Conservation (phyloP, 2,888 invertebrate species). For the Rhimphoctona megacephalus region DNA sequence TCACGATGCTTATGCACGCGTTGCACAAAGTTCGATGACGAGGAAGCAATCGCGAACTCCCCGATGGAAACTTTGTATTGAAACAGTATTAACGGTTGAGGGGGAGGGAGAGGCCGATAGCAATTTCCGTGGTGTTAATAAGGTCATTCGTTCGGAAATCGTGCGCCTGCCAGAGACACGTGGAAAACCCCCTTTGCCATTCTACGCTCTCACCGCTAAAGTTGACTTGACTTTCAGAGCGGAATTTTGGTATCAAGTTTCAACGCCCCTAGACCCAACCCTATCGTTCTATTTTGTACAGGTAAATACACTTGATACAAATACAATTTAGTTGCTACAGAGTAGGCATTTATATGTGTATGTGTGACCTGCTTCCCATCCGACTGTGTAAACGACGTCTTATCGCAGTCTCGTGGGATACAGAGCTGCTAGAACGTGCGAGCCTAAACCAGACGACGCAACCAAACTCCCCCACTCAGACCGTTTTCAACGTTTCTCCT, state of each 20-base stretch:
- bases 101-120: neutral
- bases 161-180: conserved; percentile 26
- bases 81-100: neutral
- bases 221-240: conserved; percentile 15
- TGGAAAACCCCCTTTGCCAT: neutral
- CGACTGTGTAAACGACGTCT: conserved; percentile 64
- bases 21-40: conserved; percentile 37
- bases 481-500: conserved; percentile 1
- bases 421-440: conserved; percentile 30
- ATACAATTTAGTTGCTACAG: conserved; percentile 44
- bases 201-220: neutral
- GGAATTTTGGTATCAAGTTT: conserved; percentile 21
- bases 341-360: neutral
- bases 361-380: conserved; percentile 12
- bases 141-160: conserved; percentile 54
- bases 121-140: conserved; percentile 59
- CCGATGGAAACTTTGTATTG: conserved; percentile 48
- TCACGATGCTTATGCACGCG: conserved; percentile 17
- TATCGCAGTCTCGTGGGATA: conserved; percentile 56
- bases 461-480: neutral
- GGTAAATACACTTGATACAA: conserved; percentile 14
- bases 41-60: conserved; percentile 22
- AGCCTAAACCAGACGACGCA: conserved; percentile 56
- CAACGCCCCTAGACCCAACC: neutral
- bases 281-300: neutral